These are phyloP conservation scores for Whitmania pigra DNA, from an alignment of 1,140 invertebrate genomes.

Conservation along the genomic window DNA sequence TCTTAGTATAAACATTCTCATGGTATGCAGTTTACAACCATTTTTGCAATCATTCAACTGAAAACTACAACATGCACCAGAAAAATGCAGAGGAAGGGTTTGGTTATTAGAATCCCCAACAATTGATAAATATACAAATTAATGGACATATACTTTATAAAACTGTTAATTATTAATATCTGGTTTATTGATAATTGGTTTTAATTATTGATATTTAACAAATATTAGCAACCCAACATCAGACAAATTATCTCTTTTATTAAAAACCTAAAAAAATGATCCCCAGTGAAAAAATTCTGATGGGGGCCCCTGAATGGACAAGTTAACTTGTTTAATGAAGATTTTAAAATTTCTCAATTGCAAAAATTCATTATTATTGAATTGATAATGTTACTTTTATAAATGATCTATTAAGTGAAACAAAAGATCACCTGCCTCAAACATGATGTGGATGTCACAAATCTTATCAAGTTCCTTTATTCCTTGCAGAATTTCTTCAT, in stretches of 20 bases:
- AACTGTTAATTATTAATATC: no score
- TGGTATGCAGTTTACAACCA: background rate
- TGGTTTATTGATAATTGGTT: no score
- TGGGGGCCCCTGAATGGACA: conserved; percentile 11
- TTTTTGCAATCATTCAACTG: background rate
- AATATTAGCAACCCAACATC: background rate
- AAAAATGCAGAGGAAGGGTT: background rate
- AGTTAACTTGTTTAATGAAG: background rate
- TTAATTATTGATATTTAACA: background rate
- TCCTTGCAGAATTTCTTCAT: conserved; percentile 35
- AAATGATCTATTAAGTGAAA: background rate
- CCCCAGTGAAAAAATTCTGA: background rate
- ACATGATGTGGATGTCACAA: conserved; percentile 35
- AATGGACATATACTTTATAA: background rate
- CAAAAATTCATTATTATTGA: background rate
- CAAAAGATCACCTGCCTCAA: conserved; percentile 30
- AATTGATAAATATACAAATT: background rate
- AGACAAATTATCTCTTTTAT: background rate
- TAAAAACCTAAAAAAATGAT: background rate
- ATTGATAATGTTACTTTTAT: background rate
- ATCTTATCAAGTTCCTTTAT: conserved; percentile 34
- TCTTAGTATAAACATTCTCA: background rate
- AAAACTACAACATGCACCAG: background rate
- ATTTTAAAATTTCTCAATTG: background rate
- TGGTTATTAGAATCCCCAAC: background rate